Percentiles rank a stretch among this genome's conserved stretches.
These are phyloP conservation scores for Megaleporinus macrocephalus DNA, from an alignment of 2,113 vertebrate genomes.

Conservation along the genomic window DNA sequence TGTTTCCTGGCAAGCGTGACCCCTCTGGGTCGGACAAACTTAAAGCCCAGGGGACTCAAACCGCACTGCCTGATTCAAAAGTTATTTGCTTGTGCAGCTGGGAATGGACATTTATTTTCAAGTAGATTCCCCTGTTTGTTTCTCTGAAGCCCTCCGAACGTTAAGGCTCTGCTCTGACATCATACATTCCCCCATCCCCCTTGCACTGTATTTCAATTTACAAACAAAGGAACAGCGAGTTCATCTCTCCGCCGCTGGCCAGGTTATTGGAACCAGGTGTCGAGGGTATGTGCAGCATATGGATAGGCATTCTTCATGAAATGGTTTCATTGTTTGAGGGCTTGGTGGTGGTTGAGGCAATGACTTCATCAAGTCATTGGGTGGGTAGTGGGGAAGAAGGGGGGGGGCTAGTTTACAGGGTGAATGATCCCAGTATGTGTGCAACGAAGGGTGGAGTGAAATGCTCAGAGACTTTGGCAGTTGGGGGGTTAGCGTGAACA, in stretches of 20 bases:
- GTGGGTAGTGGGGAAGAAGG: conserved; percentile 8
- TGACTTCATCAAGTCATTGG: conserved; percentile 40
- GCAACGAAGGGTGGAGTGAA: conserved; percentile 39
- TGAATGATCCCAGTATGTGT: conserved; percentile 55
- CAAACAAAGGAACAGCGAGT: conserved; percentile 61
- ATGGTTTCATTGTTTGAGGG: conserved; percentile 54
- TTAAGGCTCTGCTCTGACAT: conserved; percentile 13
- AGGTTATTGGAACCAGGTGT: conserved; percentile 76
- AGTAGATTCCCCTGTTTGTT: conserved; percentile 23
- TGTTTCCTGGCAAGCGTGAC: conserved; percentile 55
- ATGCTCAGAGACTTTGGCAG: conserved; percentile 52
- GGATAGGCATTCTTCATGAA: conserved; percentile 53
- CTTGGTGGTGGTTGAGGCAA: conserved; percentile 47
- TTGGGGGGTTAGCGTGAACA: conserved; percentile 13
- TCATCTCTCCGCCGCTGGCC: conserved; percentile 59
- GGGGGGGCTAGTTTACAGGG: conserved; percentile 20
- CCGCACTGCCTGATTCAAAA: conserved; percentile 39
- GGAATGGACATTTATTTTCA: conserved; percentile 47
- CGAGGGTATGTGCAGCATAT: conserved; percentile 60
- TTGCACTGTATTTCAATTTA: conserved; percentile 53
- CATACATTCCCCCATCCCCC: neutral
- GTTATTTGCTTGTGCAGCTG: conserved; percentile 43
- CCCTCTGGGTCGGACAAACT: conserved; percentile 59
- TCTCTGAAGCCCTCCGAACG: neutral
- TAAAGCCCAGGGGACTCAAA: conserved; percentile 43